Evolutionary conservation across 2,888 invertebrate genomes (phyloP), one percentile per base, ranked within the genome.

Genomic region (Calameuta pallipes): DNA sequence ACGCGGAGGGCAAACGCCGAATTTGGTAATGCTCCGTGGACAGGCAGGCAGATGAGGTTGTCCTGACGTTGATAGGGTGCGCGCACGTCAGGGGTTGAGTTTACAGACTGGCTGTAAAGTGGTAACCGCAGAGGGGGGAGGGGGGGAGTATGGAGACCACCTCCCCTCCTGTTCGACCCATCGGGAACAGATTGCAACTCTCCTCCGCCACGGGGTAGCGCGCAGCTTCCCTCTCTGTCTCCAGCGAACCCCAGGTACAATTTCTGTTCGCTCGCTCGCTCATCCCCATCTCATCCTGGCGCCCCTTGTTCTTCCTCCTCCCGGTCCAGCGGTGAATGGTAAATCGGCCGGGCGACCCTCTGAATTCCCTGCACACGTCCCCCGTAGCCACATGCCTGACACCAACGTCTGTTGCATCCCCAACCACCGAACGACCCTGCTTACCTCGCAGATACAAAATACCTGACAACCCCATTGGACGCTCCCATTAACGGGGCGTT

Each of bases 141-240:
- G 85, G 84, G 84, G 86, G 82, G 4, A 4, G 33, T 33, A 33
- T 33, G 33, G 33, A 3, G 3, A 3, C 33, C 3, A 1, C 33
- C 33, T 3, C 4, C 33, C 33, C 33, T 33, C 33, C 33, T 33
- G 4, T 33, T 33, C 33, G 33, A 33, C 9, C 87, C 85, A 89
- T 88, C 87, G 85, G 83, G 83, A 89, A 89, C 89, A 88, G 89
- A 90, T 89, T 89, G 88, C 86, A 87, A 88, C 88, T 88, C 86
- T 83, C 79, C 80, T 80, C 79, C 77, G 75, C 78, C 33, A 73
- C 78, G 70, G 82, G 78, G 37, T 37, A 37, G 37, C 15, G 4
- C 12, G 36, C 36, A 36, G 3, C 37, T 37, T 0, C 15, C 41
- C 41, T 41, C 41, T 41, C 41, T 41, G 41, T 41, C 41, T 6